Conservation (phyloP, 2,113 vertebrate genomes). For the Daboia siamensis region DNA sequence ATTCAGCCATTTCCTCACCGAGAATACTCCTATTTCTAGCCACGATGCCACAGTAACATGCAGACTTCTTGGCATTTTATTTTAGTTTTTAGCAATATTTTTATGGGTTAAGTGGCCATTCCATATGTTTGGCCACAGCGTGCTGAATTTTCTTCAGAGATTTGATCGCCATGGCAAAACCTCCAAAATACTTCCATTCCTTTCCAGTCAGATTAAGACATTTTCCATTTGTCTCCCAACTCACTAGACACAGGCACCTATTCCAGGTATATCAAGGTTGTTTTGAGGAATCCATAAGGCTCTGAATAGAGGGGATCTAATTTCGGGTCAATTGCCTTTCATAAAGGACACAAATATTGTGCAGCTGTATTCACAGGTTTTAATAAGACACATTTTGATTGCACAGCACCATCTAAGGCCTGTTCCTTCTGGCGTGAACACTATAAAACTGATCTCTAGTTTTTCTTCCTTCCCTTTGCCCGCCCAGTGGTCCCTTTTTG, state of each 20-base stretch:
- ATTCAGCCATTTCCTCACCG: conserved; percentile 19
- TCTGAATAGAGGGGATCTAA: conserved; percentile 10
- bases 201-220: conserved; percentile 22
- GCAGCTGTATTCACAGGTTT: neutral
- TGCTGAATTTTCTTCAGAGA: conserved; percentile 14
- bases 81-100: neutral
- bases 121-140: conserved; percentile 29
- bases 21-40: conserved; percentile 39
- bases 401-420: neutral
- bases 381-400: neutral
- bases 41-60: conserved; percentile 60
- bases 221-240: neutral
- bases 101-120: conserved; percentile 16
- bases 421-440: neutral
- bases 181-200: conserved; percentile 23
- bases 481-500: conserved; percentile 7
- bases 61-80: conserved; percentile 38
- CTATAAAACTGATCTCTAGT: neutral
- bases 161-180: conserved; percentile 6
- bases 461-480: conserved; percentile 2
- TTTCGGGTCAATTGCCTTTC: neutral
- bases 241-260: neutral
- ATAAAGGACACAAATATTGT: neutral
- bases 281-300: conserved; percentile 5
- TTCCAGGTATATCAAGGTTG: conserved; percentile 2